Evolutionary conservation across 2,797 vertebrate species (phyloP), one percentile per base, ranked within the genome.

Genomic region (Pseudochaenichthys georgianus): DNA sequence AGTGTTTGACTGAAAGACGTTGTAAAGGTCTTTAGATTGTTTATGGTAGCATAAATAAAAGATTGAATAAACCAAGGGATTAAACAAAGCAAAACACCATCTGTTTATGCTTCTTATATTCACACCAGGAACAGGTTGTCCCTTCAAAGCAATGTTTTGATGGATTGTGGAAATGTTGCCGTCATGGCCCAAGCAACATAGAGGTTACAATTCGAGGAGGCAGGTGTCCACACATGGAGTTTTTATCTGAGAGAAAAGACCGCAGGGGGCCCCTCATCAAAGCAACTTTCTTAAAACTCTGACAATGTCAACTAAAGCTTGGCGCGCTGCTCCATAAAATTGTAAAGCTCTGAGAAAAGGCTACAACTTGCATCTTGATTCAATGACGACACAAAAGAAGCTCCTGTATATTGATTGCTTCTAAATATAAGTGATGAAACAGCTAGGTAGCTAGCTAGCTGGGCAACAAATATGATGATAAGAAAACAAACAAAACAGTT

Each of bases 101-200:
- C 59, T 68, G 42, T 69, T 68, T 23, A 64, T 54, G 42, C 43
- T 31, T 52, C 23, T 60, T 9, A 51, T 13, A 67, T 53, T 67
- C 54, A 78, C 62, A 50, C 63, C 52, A 34, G 62, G 65, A 64
- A 47, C 53, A 65, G 57, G 63, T 48, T 21, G 70, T 50, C 12
- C 4, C 12, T 61, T 55, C 19, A 43, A 46, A 61, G 64, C 43
- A 23, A 19, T n/a, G n/a, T 19, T n/a, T 13, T 73, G 70, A 61
- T 57, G 12, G 51, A 74, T 61, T 19, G 28, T 66, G 64, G 64
- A 73, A 73, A 64, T 11, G 42, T 55, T 58, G 52, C 61, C 11
- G n/a, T 12, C 13, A 2, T 12, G 5, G 42, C 54, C 38, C 41
- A 57, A 64, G 34, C 19, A 43, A 53, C 41, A 47, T 23, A 46